Evolutionary conservation across 92 coral and sea anemone genomes (phyloP), one percentile per base, ranked within the genome.

Genomic region (Porites lobata): DNA sequence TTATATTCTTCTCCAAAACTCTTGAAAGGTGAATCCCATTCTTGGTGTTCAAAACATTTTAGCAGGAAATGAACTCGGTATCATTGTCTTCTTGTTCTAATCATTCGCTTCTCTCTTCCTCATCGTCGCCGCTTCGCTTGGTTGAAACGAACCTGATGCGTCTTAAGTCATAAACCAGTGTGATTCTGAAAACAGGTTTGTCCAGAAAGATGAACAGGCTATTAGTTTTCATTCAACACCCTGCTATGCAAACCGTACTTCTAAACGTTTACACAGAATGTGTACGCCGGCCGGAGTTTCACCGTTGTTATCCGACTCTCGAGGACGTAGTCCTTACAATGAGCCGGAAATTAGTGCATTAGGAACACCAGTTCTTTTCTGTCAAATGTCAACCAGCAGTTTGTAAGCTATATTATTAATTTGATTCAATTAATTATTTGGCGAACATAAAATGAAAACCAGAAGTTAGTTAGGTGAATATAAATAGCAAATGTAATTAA

Each of bases 301-400:
- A 29, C 72, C 82, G 17, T 78, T 64, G 56, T 6, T n/a, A 63
- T 47, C 58, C 15, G 26, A 47, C 58, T 14, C 56, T 14, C 11
- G 14, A 9, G 18, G 54, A 64, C 32, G 72, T 15, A 64, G 61
- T 17, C 24, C 47, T 1, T 32, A 32, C 3, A 24, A n/a, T 43
- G 61, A 56, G 43, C 43, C 6, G 61, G 70, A 78, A 18, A 43
- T 59, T 56, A 63, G 29, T 47, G 24, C 38, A 8, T 69, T 61
- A 64, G 82, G 82, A 32, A 58, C 71, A 3, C 85, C 85, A 65
- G 19, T 52, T 17, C 76, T 81, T 2, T 81, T 81, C 57, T 81
- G 77, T 50, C 66, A 65, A 50, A 17, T 66, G 50, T 81, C 85
- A 54, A 68, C 21, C 85, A 50, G 62, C 76, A 52, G 75, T 81